Percentiles rank a stretch among this genome's conserved stretches.
phyloP scores from a whole-genome alignment of 2,113 vertebrate species.

The Serinus canaria region DNA sequence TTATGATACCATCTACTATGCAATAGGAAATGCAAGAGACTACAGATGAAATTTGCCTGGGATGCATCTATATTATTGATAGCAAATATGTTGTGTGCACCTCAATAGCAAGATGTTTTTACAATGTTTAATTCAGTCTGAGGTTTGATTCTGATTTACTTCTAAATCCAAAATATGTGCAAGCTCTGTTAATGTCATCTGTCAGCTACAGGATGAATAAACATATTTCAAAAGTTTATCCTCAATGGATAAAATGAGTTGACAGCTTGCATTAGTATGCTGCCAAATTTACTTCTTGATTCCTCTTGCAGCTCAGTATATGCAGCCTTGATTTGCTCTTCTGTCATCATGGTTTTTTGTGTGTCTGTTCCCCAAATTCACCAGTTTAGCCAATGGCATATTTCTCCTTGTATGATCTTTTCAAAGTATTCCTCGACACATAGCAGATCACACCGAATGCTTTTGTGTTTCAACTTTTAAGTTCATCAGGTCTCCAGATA shows the following conservation, averaged over 20 bases:
- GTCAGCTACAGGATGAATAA: background rate
- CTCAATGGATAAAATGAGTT: background rate
- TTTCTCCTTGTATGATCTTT: background rate
- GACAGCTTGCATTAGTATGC: background rate
- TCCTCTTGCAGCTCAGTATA: background rate
- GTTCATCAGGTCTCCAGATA: background rate
- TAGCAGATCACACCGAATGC: background rate
- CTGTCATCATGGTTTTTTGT: background rate
- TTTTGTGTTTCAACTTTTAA: background rate
- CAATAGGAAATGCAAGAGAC: background rate
- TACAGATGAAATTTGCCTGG: background rate
- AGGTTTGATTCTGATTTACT: background rate
- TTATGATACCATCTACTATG: background rate
- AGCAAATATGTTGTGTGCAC: background rate
- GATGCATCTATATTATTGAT: background rate
- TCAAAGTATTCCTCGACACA: background rate
- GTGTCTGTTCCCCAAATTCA: background rate
- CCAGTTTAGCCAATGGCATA: background rate
- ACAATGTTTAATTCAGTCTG: background rate
- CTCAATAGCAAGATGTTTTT: background rate
- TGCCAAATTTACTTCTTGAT: background rate
- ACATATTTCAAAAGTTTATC: background rate
- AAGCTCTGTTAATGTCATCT: background rate
- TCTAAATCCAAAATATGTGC: background rate
- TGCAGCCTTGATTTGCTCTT: background rate